Conservation (phyloP, 2,113 vertebrate genomes). For the Caretta caretta region DNA sequence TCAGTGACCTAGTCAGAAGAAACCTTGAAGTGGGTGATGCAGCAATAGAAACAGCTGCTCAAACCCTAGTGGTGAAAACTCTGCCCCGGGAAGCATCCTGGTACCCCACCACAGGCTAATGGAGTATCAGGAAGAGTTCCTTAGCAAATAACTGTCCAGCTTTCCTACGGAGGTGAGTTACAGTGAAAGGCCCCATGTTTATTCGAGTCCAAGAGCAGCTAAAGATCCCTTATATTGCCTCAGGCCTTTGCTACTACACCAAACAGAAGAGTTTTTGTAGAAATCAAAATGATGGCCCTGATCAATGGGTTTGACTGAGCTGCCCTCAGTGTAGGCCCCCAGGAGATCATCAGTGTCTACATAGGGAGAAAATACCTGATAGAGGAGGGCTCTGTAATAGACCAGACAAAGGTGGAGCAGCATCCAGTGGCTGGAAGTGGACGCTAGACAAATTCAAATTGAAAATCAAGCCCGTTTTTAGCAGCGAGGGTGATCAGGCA, state of each 20-base stretch:
- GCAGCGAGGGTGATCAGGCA: too few relatives aligned
- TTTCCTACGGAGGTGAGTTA: neutral
- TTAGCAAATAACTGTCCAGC: neutral
- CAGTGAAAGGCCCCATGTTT: neutral
- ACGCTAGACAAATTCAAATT: too few relatives aligned
- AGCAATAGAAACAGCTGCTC: neutral
- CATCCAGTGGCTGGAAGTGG: too few relatives aligned
- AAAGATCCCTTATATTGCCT: neutral
- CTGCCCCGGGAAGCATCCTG: neutral
- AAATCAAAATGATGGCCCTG: too few relatives aligned
- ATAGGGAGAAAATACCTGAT: too few relatives aligned
- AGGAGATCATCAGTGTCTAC: too few relatives aligned
- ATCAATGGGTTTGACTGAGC: too few relatives aligned
- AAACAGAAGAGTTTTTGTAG: too few relatives aligned
- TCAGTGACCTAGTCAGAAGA: neutral
- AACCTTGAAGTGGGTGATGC: neutral
- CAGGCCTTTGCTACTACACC: neutral
- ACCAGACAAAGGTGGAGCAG: too few relatives aligned
- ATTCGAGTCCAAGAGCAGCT: neutral
- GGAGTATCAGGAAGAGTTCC: neutral
- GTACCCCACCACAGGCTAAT: neutral
- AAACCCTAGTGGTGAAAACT: neutral
- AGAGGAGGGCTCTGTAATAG: too few relatives aligned
- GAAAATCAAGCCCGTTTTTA: too few relatives aligned
- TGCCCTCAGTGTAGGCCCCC: too few relatives aligned